Conservation (phyloP, 2,113 vertebrate species). For the Melanerpes aurifrons region DNA sequence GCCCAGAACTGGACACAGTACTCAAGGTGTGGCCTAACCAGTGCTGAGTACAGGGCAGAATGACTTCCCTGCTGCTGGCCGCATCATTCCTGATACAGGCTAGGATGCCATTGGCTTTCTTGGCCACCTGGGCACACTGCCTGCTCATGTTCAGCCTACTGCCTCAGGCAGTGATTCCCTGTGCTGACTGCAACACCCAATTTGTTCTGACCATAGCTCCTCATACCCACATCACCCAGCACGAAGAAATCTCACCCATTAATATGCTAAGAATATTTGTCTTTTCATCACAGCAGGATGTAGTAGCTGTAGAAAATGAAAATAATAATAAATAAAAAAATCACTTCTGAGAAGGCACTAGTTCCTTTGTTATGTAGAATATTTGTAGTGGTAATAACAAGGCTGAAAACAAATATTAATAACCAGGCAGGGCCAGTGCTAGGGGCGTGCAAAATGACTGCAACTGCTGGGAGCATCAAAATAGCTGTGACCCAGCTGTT, state of each 20-base stretch:
- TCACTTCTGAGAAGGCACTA: slow-evolving; percentile 4
- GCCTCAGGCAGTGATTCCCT: neutral
- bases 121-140: too few relatives aligned
- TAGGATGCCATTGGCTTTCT: too few relatives aligned
- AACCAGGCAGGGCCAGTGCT: neutral
- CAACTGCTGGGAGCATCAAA: neutral
- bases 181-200: neutral
- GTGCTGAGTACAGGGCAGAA: too few relatives aligned
- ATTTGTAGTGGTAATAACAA: neutral
- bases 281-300: neutral
- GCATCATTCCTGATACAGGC: too few relatives aligned
- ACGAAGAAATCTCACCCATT: neutral
- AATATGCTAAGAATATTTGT: neutral
- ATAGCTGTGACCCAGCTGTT: neutral
- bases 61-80: too few relatives aligned
- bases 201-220: neutral
- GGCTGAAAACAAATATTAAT: slow-evolving; percentile 8
- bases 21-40: too few relatives aligned
- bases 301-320: neutral
- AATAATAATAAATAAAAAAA: too few relatives aligned
- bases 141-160: too few relatives aligned
- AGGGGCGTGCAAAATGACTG: neutral
- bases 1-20: too few relatives aligned
- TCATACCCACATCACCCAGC: fast-evolving
- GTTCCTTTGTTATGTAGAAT: neutral